Base-by-base conservation (phyloP, 2,888 invertebrate genomes). In the Euproctis similis region DNA sequence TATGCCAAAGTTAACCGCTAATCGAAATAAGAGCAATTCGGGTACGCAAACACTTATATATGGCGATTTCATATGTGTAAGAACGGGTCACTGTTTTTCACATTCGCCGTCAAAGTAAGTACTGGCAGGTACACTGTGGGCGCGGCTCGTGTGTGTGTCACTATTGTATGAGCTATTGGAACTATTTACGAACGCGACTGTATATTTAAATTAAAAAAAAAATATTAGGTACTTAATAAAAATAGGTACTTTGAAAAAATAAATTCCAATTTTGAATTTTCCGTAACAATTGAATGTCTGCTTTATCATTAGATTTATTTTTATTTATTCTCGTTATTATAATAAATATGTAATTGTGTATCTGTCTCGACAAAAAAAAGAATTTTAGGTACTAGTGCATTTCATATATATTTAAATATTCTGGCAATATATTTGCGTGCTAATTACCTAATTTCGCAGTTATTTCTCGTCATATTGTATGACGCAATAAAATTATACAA, bases 11-110 rank as follows among this genome's bases (percentile, higher is more conserved):
- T 72, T 69, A 59, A 67, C 69, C 75, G 74, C 66, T 65, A 69
- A 73, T 74, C 64, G 75, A 84, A 84, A 84, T 84, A 82, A 84
- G 82, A 82, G 82, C 81, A 82, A 75, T 73, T 51, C 73, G 61
- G 58, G 71, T 58, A 63, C 55, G 78, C 72, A 61, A 78, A 74
- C 61, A 63, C 80, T 84, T 84, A 81, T 84, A 14, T n/a, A 84
- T 84, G 82, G 72, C 65, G 60, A 73, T 66, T 67, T 74, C 82
- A 82, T 80, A 74, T 82, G 81, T 82, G 84, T 82, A 81, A 78
- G 82, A 82, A 72, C 82, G 68, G 76, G 82, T 78, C 72, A 71
- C 58, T 74, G 65, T 78, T 84, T 81, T 82, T 78, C 64, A 76
- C 84, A 67, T 78, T 82, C 82, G 80, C 82, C 64, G 61, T 56